Conservation (phyloP, 2,888 invertebrate genomes). For the Ellobium chinense region DNA sequence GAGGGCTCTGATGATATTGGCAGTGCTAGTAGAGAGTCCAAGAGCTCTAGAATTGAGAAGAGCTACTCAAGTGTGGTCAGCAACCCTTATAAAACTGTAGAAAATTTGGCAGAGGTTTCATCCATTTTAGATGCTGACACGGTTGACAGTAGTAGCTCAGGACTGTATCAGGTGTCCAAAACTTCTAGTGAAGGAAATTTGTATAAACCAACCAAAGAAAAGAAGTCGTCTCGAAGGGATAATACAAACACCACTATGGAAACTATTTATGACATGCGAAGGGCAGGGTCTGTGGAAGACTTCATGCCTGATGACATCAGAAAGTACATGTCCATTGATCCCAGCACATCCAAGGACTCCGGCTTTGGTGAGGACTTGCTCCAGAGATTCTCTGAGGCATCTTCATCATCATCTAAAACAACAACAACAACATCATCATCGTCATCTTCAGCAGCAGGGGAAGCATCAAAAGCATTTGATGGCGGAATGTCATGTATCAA, state of each 20-base stretch:
- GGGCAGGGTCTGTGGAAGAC: constrained; percentile 50
- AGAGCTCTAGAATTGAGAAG: neutral
- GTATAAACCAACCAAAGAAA: constrained; percentile 10
- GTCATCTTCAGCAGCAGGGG: neutral
- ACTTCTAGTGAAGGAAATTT: constrained; percentile 41
- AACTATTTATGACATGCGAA: constrained; percentile 36
- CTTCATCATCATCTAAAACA: neutral
- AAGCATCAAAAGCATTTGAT: neutral
- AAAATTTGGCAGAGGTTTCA: constrained; percentile 33
- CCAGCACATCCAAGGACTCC: constrained; percentile 35
- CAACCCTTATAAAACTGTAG: constrained; percentile 41
- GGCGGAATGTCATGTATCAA: constrained; percentile 9
- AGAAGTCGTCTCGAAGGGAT: neutral
- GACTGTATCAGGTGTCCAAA: constrained; percentile 24
- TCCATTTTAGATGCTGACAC: constrained; percentile 25
- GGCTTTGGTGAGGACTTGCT: constrained; percentile 46
- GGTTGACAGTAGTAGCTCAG: neutral
- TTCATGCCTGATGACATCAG: constrained; percentile 54
- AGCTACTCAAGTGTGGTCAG: constrained; percentile 21
- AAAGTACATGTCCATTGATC: constrained; percentile 52
- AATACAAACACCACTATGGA: constrained; percentile 26
- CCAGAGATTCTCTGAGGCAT: constrained; percentile 25
- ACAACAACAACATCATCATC: neutral
- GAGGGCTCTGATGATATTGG: neutral
- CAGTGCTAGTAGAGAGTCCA: neutral